Evolutionary conservation across 2,113 vertebrate species (phyloP).

Genomic region (Engraulis encrasicolus): DNA sequence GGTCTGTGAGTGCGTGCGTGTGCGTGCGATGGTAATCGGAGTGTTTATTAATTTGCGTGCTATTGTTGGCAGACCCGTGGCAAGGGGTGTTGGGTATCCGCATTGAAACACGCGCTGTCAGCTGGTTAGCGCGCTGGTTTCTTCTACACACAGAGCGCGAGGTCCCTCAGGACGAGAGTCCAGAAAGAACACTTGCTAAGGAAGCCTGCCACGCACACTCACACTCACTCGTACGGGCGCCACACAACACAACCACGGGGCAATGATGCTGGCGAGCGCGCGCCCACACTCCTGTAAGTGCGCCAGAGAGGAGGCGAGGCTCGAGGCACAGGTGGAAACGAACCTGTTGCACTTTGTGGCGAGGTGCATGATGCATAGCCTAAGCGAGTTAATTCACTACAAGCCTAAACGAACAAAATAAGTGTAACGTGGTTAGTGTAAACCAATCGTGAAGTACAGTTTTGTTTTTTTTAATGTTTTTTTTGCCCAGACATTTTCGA

Average conservation of each 20-base stretch:
- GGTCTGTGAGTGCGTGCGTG: neutral
- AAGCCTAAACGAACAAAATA: neutral
- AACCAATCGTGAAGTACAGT: neutral
- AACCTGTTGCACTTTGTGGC: neutral
- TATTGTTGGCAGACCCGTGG: conserved; percentile 81
- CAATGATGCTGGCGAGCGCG: conserved; percentile 49
- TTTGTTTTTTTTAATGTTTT: too few relatives aligned
- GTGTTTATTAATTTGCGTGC: conserved; percentile 85
- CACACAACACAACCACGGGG: conserved; percentile 25
- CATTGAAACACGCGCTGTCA: conserved; percentile 93
- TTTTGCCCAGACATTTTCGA: neutral
- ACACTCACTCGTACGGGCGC: conserved; percentile 38
- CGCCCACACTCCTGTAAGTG: conserved; percentile 24
- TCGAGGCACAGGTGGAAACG: neutral
- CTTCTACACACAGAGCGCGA: conserved; percentile 68
- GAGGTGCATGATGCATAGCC: neutral
- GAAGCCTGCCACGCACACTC: conserved; percentile 62
- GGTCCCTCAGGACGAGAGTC: conserved; percentile 84
- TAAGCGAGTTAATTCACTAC: neutral
- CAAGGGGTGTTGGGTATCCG: conserved; percentile 86
- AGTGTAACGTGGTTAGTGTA: neutral
- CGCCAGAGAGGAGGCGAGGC: neutral
- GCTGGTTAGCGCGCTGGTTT: conserved; percentile 93
- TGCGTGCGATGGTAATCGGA: conserved; percentile 55
- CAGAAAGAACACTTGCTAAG: conserved; percentile 72